Evolutionary conservation across 2,797 vertebrate genomes (phyloP), one percentile per base, ranked within the genome.

Genomic region (Cossypha polioptera): DNA sequence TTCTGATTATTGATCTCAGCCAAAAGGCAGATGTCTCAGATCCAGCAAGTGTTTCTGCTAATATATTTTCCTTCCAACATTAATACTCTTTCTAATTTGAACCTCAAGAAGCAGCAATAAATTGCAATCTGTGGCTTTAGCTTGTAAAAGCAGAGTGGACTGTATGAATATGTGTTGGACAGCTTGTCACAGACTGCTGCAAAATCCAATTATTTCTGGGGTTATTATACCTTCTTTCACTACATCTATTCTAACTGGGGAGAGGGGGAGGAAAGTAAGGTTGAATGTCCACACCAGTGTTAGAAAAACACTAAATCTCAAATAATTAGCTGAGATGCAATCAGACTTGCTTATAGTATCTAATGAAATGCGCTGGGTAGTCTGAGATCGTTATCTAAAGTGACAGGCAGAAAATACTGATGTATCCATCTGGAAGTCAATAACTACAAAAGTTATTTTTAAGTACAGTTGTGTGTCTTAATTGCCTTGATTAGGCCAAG

Each of bases 161-260:
- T 0, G 0, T 69, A 80, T 69, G 84, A 96, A 90, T 91, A 35
- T 53, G 22, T 79, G 76, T 81, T 75, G 67, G 90, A 90, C 92
- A 93, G 58, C 86, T 94, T 93, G 88, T 91, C 91, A 93, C 66
- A 94, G 76, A 29, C 88, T 91, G 81, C 66, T 94, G 90, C 78
- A 95, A 91, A 96, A 89, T 93, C 91, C 94, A 96, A 86, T 96
- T 97, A 95, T 93, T 96, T 96, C 72, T 88, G 67, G 69, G n/a
- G 48, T 95, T 93, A 80, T 94, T 95, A 76, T 48, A 48, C 53
- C 36, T 94, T 94, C 45, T 42, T 94, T 90, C 62, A 88, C 53
- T 77, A 48, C 16, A 66, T n/a, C 40, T 88, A 54, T 74, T 93
- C 69, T 96, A 91, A 94, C 11, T 75, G 61, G 47, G 20, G 36